Percentiles rank a stretch among this genome's conserved stretches.
Evolutionary conservation across 2,888 invertebrate species (phyloP).

Genomic region (Agrilus mali): DNA sequence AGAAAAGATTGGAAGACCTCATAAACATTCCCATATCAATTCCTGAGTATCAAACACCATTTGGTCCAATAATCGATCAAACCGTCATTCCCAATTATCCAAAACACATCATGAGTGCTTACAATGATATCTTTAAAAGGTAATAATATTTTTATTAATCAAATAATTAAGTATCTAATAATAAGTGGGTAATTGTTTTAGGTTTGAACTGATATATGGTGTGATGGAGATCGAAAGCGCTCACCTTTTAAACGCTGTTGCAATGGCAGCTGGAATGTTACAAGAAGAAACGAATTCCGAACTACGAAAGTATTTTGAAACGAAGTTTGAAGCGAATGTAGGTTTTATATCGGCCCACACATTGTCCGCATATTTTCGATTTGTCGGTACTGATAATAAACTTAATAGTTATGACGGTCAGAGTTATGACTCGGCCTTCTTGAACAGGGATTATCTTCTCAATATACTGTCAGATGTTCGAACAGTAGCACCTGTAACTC

Average conservation of each 20-base stretch:
- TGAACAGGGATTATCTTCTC: constrained; percentile 58
- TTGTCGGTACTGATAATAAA: constrained; percentile 15
- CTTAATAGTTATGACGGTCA: constrained; percentile 9
- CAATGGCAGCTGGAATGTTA: constrained; percentile 58
- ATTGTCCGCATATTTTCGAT: constrained; percentile 42
- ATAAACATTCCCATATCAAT: constrained; percentile 50
- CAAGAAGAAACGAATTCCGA: constrained; percentile 66
- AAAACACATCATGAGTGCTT: constrained; percentile 59
- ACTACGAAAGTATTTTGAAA: constrained; percentile 63
- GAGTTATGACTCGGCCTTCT: constrained; percentile 22
- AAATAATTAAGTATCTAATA: no score
- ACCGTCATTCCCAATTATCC: constrained; percentile 76
- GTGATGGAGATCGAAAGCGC: constrained; percentile 73
- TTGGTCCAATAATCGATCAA: constrained; percentile 81
- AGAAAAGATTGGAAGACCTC: constrained; percentile 50
- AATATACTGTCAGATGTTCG: constrained; percentile 83
- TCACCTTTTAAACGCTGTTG: constrained; percentile 59
- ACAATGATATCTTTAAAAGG: constrained; percentile 63
- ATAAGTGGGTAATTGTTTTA: no score
- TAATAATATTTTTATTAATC: constrained; percentile 29
- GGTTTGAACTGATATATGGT: constrained; percentile 78
- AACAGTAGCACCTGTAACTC: constrained; percentile 68
- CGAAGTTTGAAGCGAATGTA: constrained; percentile 64
- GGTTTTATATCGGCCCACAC: constrained; percentile 51
- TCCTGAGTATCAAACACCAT: constrained; percentile 69